phyloP scores from a whole-genome alignment of 2,797 vertebrate species.

The Sciurus vulgaris region DNA sequence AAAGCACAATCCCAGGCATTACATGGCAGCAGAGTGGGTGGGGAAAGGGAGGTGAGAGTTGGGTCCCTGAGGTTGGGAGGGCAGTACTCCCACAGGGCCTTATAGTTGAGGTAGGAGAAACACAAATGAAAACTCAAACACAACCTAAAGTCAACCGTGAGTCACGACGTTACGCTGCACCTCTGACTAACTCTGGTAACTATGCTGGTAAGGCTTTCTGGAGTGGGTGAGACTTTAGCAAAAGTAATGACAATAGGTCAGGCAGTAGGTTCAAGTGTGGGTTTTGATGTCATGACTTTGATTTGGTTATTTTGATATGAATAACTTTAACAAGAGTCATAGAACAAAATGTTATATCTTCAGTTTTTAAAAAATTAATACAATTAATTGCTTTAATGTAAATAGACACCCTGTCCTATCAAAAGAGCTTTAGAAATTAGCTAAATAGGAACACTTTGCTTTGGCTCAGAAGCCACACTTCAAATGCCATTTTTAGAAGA shows the following conservation, averaged over 20 bases:
- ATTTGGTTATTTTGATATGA: constrained; percentile 11
- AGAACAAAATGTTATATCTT: neutral
- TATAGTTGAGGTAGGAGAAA: neutral
- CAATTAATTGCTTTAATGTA: constrained; percentile 29
- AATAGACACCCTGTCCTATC: neutral
- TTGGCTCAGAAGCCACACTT: neutral
- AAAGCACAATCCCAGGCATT: neutral
- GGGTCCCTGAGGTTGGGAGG: neutral
- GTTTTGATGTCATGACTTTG: neutral
- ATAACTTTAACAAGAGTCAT: constrained; percentile 17
- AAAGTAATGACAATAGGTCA: neutral
- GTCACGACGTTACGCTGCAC: too few relatives aligned
- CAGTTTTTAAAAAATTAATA: neutral
- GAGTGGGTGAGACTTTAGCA: neutral
- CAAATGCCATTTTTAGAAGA: neutral
- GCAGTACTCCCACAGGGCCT: neutral
- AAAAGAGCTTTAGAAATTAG: constrained; percentile 7
- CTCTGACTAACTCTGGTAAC: neutral
- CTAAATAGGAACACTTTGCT: neutral
- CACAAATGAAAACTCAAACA: neutral
- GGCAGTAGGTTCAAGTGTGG: neutral
- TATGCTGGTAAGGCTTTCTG: neutral
- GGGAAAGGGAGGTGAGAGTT: neutral
- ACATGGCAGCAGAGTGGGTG: neutral
- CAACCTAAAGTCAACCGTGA: neutral